Conservation (phyloP, 2,797 vertebrate species). For the Chaunax sp. region DNA sequence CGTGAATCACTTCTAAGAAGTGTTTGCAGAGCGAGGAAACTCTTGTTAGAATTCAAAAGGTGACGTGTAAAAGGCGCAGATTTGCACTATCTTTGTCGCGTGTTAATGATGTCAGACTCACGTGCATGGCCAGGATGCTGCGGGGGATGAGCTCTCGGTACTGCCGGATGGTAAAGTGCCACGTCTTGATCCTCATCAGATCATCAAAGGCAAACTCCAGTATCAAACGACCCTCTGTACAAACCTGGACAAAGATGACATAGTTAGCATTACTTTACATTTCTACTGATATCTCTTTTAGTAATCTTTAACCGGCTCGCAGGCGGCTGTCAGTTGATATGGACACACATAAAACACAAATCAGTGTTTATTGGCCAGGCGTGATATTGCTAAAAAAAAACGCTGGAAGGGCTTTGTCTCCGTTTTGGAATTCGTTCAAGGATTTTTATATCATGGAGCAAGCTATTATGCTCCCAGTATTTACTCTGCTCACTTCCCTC, state of each 20-base stretch:
- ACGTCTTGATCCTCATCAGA: slow-evolving; percentile 99
- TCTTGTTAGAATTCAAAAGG: slow-evolving; percentile 39
- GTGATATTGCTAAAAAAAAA: slow-evolving; percentile 44
- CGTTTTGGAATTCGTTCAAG: slow-evolving; percentile 64
- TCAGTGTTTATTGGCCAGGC: slow-evolving; percentile 49
- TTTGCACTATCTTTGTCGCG: slow-evolving; percentile 10
- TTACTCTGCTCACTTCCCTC: slow-evolving; percentile 61
- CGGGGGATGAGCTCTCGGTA: slow-evolving; percentile 97
- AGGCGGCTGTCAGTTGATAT: slow-evolving; percentile 40
- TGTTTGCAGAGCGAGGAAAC: slow-evolving; percentile 33
- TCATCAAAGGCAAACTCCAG: slow-evolving; percentile 99
- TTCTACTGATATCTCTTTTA: slow-evolving; percentile 25
- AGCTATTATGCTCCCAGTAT: slow-evolving; percentile 65
- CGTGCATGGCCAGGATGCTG: slow-evolving; percentile 99
- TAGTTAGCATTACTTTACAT: slow-evolving; percentile 37
- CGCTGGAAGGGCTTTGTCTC: slow-evolving; percentile 55
- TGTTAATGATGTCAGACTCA: slow-evolving; percentile 84
- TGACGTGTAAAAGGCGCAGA: slow-evolving; percentile 4
- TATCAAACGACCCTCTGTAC: slow-evolving; percentile 98
- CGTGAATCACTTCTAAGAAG: slow-evolving; percentile 55
- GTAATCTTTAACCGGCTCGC: slow-evolving; percentile 24
- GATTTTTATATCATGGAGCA: slow-evolving; percentile 52
- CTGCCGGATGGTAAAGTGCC: slow-evolving; percentile 99
- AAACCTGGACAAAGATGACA: slow-evolving; percentile 86
- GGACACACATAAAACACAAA: slow-evolving; percentile 33